Evolutionary conservation across 2,888 invertebrate genomes (phyloP).

Genomic region (Calameuta idolon): DNA sequence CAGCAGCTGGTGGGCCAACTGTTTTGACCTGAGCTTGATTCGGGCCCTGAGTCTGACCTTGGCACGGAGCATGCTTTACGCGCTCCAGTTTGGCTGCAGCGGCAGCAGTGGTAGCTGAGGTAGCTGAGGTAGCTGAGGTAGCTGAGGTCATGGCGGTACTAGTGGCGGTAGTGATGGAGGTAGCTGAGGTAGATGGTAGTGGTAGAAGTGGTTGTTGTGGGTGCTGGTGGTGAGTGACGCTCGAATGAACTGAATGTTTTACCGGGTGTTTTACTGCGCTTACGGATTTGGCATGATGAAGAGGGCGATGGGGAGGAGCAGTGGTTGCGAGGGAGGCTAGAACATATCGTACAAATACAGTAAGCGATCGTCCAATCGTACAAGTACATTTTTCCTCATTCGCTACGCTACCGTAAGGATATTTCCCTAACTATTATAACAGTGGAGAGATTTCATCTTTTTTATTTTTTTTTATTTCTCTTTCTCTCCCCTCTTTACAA

Average conservation of each 20-base stretch:
- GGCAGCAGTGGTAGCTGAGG: slow-evolving; percentile 39
- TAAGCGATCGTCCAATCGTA: slow-evolving; percentile 23
- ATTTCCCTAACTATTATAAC: too few species aligned
- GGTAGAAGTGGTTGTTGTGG: too few species aligned
- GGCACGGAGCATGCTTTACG: slow-evolving; percentile 49
- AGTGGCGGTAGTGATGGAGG: not conserved
- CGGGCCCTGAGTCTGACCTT: slow-evolving; percentile 40
- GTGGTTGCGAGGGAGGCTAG: slow-evolving; percentile 82
- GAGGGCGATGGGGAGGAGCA: slow-evolving; percentile 74
- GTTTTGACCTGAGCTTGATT: slow-evolving; percentile 51
- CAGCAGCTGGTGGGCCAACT: slow-evolving; percentile 47
- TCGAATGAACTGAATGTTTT: slow-evolving; percentile 58
- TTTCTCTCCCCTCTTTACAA: not conserved
- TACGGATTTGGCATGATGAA: slow-evolving; percentile 62
- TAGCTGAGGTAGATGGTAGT: slow-evolving; percentile 33
- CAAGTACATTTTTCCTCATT: not conserved
- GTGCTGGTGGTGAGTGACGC: slow-evolving; percentile 47
- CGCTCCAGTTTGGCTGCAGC: slow-evolving; percentile 62
- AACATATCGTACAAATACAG: slow-evolving; percentile 65
- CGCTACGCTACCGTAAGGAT: not conserved
- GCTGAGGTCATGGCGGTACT: slow-evolving; percentile 22
- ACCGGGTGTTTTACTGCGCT: slow-evolving; percentile 54
- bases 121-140: slow-evolving; percentile 1
- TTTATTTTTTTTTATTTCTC: slow-evolving; percentile 8
- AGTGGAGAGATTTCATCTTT: not conserved